A percentile compares a stretch with the other conserved stretches of the same genome.
phyloP scores from a whole-genome alignment of 2,797 vertebrate species.

The Tangara arthus region DNA sequence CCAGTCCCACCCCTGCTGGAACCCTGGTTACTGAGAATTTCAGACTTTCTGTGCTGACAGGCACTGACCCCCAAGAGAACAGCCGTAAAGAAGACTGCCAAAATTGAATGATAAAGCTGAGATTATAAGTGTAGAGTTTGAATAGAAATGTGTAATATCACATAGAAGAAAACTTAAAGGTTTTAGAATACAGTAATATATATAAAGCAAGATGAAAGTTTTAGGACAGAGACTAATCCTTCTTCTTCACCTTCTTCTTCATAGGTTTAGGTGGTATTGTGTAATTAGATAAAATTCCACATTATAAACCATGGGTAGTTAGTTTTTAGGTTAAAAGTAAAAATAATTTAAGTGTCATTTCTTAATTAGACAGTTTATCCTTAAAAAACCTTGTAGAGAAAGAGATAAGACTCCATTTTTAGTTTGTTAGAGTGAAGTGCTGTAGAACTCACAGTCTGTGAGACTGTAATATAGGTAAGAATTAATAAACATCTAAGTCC shows the following conservation, averaged over 20 bases:
- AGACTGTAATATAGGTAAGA: neutral
- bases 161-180: neutral
- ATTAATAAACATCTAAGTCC: neutral
- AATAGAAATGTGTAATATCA: neutral
- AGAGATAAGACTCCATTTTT: neutral
- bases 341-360: neutral
- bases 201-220: neutral
- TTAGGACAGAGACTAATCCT: neutral
- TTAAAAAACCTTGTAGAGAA: neutral
- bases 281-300: neutral
- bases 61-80: neutral
- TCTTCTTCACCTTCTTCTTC: neutral
- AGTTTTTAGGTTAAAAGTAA: neutral
- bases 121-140: neutral
- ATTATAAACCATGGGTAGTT: neutral
- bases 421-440: neutral
- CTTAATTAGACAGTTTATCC: neutral
- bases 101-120: neutral
- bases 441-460: neutral
- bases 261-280: neutral
- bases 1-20: neutral
- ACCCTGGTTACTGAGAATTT: neutral
- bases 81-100: neutral
- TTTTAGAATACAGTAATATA: neutral
- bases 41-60: neutral